Conservation (phyloP, 1,140 invertebrate genomes). For the Tribolium madens region DNA sequence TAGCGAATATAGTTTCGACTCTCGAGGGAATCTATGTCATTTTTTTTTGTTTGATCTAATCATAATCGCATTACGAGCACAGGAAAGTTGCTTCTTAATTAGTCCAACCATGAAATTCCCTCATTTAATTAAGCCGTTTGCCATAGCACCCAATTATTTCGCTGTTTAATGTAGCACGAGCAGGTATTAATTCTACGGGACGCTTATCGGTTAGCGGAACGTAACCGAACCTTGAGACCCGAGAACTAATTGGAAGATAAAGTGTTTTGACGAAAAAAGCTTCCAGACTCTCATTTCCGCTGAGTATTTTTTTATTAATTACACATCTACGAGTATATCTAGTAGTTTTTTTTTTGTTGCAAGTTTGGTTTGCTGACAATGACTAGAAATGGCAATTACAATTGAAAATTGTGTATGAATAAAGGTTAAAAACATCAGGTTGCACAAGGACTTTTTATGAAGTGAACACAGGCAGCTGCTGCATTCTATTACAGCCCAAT, state of each 20-base stretch:
- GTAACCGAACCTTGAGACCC: background rate
- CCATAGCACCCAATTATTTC: slow-evolving; percentile 29
- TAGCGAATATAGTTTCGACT: no score
- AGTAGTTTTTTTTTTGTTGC: no score
- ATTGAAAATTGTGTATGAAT: no score
- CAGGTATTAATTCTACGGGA: slow-evolving; percentile 9
- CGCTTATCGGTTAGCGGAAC: slow-evolving; percentile 4
- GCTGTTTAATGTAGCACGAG: slow-evolving; percentile 26
- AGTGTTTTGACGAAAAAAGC: background rate
- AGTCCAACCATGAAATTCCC: slow-evolving; percentile 12
- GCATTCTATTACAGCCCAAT: no score
- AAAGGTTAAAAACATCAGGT: no score
- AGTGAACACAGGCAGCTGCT: no score
- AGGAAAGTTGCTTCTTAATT: slow-evolving; percentile 17
- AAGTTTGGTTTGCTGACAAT: no score
- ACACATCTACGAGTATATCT: no score
- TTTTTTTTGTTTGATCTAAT: slow-evolving; percentile 14
- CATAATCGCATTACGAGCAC: slow-evolving; percentile 7
- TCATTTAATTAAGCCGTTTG: slow-evolving; percentile 26
- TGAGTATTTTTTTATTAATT: no score
- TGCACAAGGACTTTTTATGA: no score
- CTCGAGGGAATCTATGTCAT: background rate
- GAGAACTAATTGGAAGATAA: background rate
- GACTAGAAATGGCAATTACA: no score
- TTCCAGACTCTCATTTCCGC: background rate